These are phyloP conservation scores for Philaethria dido DNA, from an alignment of 2,888 invertebrate genomes.

Conservation along the genomic window DNA sequence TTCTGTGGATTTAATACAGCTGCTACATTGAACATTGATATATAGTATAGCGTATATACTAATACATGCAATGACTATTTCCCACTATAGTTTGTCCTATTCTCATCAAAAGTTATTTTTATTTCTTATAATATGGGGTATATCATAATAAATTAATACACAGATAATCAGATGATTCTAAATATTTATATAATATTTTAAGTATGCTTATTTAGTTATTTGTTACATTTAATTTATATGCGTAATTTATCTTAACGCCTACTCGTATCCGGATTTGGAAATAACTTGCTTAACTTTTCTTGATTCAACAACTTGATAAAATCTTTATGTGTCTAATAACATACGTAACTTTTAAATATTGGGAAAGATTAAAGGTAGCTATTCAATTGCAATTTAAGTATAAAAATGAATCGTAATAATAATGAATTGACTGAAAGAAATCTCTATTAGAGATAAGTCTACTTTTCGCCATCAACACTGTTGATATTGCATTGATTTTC, in stretches of 20 bases:
- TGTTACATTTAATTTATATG: constrained; percentile 14
- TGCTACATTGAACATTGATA: neutral
- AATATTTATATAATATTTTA: too few species aligned
- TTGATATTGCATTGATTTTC: too few species aligned
- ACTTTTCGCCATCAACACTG: too few species aligned
- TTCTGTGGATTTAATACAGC: neutral
- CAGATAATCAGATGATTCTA: too few species aligned
- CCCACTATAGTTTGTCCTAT: neutral
- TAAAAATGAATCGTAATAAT: too few species aligned
- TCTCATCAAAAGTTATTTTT: neutral
- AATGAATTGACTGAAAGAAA: neutral
- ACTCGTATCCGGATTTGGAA: neutral
- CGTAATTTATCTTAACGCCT: constrained; percentile 23
- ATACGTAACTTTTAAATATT: constrained; percentile 20
- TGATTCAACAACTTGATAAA: constrained; percentile 15
- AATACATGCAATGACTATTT: neutral
- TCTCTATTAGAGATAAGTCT: too few species aligned
- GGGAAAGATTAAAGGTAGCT: constrained; percentile 8
- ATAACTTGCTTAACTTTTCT: constrained; percentile 29
- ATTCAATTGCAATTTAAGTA: neutral
- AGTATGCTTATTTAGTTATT: neutral
- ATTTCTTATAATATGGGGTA: too few species aligned
- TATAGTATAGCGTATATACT: neutral
- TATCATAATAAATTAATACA: too few species aligned
- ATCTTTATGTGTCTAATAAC: constrained; percentile 18